phyloP scores from a whole-genome alignment of 2,797 vertebrate genomes.

The Melanotaenia pygmaea region DNA sequence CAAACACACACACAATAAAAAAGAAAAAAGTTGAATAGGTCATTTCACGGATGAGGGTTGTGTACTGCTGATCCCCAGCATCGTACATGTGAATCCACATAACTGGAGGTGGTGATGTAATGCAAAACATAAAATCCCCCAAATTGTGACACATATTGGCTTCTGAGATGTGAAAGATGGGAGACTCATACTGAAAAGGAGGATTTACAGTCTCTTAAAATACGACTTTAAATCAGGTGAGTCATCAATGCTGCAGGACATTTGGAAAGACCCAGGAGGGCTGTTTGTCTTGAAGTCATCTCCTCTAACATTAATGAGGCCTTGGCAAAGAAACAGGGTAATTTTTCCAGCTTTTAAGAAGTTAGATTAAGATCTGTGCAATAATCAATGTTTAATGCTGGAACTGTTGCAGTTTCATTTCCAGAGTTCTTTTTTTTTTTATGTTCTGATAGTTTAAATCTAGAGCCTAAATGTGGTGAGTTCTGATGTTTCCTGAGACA shows the following conservation, averaged over 20 bases:
- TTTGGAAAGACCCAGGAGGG: constrained; percentile 49
- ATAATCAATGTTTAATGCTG: constrained; percentile 18
- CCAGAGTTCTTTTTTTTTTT: neutral
- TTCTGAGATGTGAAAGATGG: constrained; percentile 45
- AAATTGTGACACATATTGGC: constrained; percentile 65
- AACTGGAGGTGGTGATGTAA: constrained; percentile 70
- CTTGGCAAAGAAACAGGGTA: constrained; percentile 21
- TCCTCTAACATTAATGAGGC: constrained; percentile 63
- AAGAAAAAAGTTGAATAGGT: constrained; percentile 69
- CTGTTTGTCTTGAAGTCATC: constrained; percentile 67
- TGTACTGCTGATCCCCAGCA: constrained; percentile 30
- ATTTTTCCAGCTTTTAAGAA: constrained; percentile 33
- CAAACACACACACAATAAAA: constrained; percentile 46
- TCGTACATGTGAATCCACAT: constrained; percentile 65
- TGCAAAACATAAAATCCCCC: constrained; percentile 58
- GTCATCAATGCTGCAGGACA: constrained; percentile 56
- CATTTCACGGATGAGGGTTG: constrained; percentile 73
- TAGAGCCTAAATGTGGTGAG: neutral
- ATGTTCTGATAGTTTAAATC: constrained; percentile 18
- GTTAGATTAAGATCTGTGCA: constrained; percentile 19
- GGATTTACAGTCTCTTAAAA: constrained; percentile 63
- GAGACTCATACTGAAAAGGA: constrained; percentile 35
- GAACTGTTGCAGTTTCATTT: constrained; percentile 19
- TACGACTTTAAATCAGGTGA: constrained; percentile 63
- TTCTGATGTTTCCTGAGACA: neutral